Conservation (phyloP, 1,140 invertebrate species). For the Battus philenor region DNA sequence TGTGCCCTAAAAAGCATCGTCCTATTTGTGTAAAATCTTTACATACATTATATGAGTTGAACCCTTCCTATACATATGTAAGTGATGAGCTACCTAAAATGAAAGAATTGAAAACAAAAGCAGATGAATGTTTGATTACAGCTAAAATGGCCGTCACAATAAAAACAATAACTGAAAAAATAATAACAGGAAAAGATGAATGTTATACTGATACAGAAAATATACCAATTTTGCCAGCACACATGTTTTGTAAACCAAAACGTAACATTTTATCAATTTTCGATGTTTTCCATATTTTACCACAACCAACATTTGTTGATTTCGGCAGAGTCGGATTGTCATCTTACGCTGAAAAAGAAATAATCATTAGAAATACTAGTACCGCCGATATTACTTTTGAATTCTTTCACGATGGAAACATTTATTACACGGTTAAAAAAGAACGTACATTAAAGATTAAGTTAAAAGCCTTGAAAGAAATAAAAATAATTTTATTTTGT, state of each 20-base stretch:
- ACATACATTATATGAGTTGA: slow-evolving; percentile 43
- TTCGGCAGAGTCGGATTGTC: slow-evolving; percentile 50
- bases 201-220: slow-evolving; percentile 23
- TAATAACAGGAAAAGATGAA: slow-evolving; percentile 26
- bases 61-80: slow-evolving; percentile 45
- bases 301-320: slow-evolving; percentile 39
- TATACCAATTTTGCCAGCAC: slow-evolving; percentile 14
- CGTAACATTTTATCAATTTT: slow-evolving; percentile 29
- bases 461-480: slow-evolving; percentile 32
- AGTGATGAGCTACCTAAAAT: slow-evolving; percentile 33
- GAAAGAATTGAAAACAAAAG: slow-evolving; percentile 28
- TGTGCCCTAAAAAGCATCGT: slow-evolving; percentile 27
- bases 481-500: slow-evolving; percentile 39
- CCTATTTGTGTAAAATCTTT: slow-evolving; percentile 40
- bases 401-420: slow-evolving; percentile 36
- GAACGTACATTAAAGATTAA: slow-evolving; percentile 28
- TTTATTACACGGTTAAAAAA: slow-evolving; percentile 45
- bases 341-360: slow-evolving; percentile 43
- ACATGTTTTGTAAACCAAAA: slow-evolving; percentile 37
- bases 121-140: slow-evolving; percentile 30
- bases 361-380: slow-evolving; percentile 49
- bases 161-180: slow-evolving; percentile 29
- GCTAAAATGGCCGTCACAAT: slow-evolving; percentile 26
- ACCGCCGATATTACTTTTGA: slow-evolving; percentile 42
- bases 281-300: slow-evolving; percentile 42